These are phyloP conservation scores for Unio delphinus DNA, from an alignment of 2,888 invertebrate genomes.

Conservation along the genomic window DNA sequence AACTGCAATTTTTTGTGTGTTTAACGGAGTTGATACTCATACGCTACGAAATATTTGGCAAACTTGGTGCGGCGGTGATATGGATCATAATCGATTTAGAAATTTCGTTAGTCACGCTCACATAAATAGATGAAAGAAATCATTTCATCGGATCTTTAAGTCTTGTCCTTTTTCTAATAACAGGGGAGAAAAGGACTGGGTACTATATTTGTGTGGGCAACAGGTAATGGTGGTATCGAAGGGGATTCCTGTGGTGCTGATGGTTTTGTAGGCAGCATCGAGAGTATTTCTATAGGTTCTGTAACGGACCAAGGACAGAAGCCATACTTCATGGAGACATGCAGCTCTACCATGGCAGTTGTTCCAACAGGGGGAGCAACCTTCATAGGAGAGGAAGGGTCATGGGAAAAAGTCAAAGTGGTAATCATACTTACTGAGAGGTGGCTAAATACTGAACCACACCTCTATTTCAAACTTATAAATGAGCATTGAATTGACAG, in stretches of 20 bases:
- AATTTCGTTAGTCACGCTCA: too few species aligned
- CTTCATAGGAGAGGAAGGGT: slow-evolving; percentile 25
- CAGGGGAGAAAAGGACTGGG: slow-evolving; percentile 65
- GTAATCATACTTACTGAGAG: slow-evolving; percentile 34
- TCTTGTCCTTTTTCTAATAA: neutral
- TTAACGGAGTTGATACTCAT: too few species aligned
- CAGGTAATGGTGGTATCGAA: slow-evolving; percentile 67
- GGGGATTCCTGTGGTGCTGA: slow-evolving; percentile 68
- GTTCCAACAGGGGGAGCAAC: slow-evolving; percentile 57
- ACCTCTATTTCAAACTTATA: too few species aligned
- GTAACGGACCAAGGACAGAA: slow-evolving; percentile 53
- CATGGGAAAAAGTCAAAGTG: slow-evolving; percentile 38
- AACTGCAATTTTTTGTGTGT: too few species aligned
- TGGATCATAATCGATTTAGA: too few species aligned
- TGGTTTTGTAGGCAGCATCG: slow-evolving; percentile 66
- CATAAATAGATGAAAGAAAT: too few species aligned
- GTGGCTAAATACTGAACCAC: too few species aligned
- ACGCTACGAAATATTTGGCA: too few species aligned
- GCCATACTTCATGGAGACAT: slow-evolving; percentile 67
- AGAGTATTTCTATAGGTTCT: slow-evolving; percentile 66
- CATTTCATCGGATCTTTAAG: neutral
- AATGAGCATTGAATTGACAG: too few species aligned
- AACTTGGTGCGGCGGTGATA: too few species aligned
- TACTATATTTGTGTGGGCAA: slow-evolving; percentile 68
- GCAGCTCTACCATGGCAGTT: slow-evolving; percentile 64